These are phyloP conservation scores for Aviceda subcristata DNA, from an alignment of 2,113 vertebrate species.

Conservation along the genomic window DNA sequence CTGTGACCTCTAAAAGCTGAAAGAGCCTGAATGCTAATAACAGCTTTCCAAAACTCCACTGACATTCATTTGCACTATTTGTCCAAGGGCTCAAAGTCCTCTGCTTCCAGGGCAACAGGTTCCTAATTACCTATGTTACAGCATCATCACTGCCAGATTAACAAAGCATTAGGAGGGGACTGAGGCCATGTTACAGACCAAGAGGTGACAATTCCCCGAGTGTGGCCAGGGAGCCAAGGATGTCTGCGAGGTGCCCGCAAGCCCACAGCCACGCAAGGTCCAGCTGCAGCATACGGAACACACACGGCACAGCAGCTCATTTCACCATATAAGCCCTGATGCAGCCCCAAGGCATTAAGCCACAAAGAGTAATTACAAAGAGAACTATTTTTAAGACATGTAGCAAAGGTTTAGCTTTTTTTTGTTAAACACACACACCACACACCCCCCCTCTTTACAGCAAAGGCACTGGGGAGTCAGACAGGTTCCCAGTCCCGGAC, in stretches of 20 bases:
- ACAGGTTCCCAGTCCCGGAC: not conserved
- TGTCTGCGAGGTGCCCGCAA: rapidly evolving
- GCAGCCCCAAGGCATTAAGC: not conserved
- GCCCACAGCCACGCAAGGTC: not conserved
- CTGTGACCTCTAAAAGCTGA: not conserved
- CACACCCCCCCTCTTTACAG: not conserved
- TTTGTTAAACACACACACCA: not conserved
- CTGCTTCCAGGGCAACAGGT: not conserved
- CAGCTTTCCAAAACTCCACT: not conserved
- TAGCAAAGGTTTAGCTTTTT: not conserved
- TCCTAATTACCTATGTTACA: not conserved
- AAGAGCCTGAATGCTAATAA: not conserved
- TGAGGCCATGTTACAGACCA: not conserved
- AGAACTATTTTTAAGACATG: not conserved
- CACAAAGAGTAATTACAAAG: not conserved
- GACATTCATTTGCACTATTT: not conserved
- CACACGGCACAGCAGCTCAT: not conserved
- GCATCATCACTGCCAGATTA: not conserved
- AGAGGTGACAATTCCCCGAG: not conserved
- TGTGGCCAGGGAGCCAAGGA: not conserved
- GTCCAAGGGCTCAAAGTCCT: not conserved
- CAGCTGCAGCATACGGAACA: not conserved
- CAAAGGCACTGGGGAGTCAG: not conserved
- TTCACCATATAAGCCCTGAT: not conserved
- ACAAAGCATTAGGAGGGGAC: not conserved